Evolutionary conservation across 2,888 invertebrate species (phyloP), one percentile per base, ranked within the genome.

Genomic region (Tuta absoluta): DNA sequence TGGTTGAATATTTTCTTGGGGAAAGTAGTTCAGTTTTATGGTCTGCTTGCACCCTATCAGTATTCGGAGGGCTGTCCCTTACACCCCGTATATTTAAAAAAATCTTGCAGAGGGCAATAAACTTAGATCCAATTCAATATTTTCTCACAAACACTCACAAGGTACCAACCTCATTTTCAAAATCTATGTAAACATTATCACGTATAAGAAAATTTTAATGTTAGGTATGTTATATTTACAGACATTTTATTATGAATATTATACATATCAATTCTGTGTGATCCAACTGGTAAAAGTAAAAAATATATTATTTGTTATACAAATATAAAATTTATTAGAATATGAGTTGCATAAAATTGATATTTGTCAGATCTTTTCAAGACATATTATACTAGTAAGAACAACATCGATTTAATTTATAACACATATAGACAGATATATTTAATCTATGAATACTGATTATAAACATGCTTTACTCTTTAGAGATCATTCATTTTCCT

Each of bases 191-290:
- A 41, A 41, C 41, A 41, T 41, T 41, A 4, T n/a, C 41, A 41
- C n/a, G 41, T 41, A 14, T 41, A 14, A 41, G 41, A 41, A 41
- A 38, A 12, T n/a, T n/a, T n/a, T n/a, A n/a, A n/a, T n/a, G n/a
- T n/a, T n/a, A 41, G 12, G 11, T 41, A 14, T 41, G 41, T 41
- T 41, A 41, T 51, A 51, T 51, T 51, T 51, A 51, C 51, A 51
- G 23, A 12, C 14, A 41, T 12, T 11, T 19, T 21, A 49, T 19
- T 21, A 49, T 49, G 19, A 49, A 19, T 49, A 51, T 51, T 19
- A 19, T n/a, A 23, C 23, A 51, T 51, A 21, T 51, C 2, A 51
- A 10, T 51, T 21, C 12, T 23, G 12, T 51, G 19, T 10, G 21
- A 23, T 23, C 11, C n/a, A 19, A 51, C 19, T 17, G 17, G 7